Evolutionary conservation across 2,113 vertebrate species (phyloP).

Genomic region (Sinocyclocheilus anshuiensis): DNA sequence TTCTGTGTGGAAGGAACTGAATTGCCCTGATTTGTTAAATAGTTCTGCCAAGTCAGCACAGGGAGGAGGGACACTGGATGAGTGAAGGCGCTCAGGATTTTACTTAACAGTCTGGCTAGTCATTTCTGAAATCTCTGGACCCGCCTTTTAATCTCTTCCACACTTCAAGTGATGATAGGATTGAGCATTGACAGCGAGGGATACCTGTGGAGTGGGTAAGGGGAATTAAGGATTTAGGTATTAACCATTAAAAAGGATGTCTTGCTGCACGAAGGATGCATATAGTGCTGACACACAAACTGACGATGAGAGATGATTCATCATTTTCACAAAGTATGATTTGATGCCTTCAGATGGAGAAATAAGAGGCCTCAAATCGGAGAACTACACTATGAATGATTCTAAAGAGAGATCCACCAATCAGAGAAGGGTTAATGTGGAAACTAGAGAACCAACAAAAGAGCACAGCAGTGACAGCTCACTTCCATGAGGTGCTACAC

Average conservation of each 20-base stretch:
- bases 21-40: slow-evolving; percentile 19
- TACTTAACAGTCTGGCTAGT: too few species aligned
- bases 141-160: background rate
- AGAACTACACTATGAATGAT: background rate
- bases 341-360: slow-evolving; percentile 5
- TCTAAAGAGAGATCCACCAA: background rate
- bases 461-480: background rate
- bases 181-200: background rate
- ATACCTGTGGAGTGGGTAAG: background rate
- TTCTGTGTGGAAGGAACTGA: slow-evolving; percentile 15
- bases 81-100: too few species aligned
- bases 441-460: background rate
- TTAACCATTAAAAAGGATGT: background rate
- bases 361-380: background rate
- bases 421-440: background rate
- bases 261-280: background rate
- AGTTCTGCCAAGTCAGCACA: slow-evolving; percentile 36
- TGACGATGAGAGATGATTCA: background rate
- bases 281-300: background rate
- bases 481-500: background rate
- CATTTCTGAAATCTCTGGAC: background rate
- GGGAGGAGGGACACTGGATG: background rate
- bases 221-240: background rate
- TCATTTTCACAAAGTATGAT: background rate
- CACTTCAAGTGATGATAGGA: slow-evolving; percentile 13